Percentiles rank a stretch among this genome's conserved stretches.
These are phyloP conservation scores for Chiloscyllium plagiosum DNA, from an alignment of 2,113 vertebrate species.

Conservation along the genomic window DNA sequence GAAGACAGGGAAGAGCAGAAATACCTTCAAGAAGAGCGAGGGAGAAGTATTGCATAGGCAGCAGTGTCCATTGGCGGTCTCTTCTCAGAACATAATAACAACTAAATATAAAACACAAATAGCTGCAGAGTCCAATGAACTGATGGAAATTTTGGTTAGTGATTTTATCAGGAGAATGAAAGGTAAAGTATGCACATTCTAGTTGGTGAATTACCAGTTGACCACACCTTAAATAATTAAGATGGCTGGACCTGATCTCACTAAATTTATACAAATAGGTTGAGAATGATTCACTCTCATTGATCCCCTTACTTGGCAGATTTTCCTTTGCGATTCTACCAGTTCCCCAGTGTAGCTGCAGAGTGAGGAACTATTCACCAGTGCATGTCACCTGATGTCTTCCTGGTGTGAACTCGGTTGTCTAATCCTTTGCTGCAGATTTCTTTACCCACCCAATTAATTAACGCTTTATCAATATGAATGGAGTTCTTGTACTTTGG, in stretches of 20 bases:
- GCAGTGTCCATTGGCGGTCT: not conserved
- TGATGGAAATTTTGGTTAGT: not conserved
- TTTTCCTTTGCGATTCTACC: not conserved
- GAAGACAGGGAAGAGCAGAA: not conserved
- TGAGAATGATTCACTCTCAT: not conserved
- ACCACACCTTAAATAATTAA: not conserved
- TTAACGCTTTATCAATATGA: not conserved
- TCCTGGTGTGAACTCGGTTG: not conserved
- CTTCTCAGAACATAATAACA: not conserved
- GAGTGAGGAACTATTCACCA: not conserved
- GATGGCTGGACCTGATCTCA: not conserved
- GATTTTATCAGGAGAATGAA: not conserved
- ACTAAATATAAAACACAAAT: not conserved
- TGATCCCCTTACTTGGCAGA: not conserved
- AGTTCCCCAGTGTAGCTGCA: not conserved
- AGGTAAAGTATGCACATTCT: not conserved
- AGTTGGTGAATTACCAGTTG: not conserved
- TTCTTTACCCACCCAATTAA: slow-evolving; percentile 3
- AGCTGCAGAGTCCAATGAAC: not conserved
- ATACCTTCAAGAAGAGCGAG: not conserved
- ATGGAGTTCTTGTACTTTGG: not conserved
- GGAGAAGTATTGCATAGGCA: not conserved
- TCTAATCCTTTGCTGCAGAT: not conserved
- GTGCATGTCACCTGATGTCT: not conserved
- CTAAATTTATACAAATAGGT: not conserved